Base-by-base conservation (phyloP, 2,797 vertebrate genomes). In the Enteromius anoplus region DNA sequence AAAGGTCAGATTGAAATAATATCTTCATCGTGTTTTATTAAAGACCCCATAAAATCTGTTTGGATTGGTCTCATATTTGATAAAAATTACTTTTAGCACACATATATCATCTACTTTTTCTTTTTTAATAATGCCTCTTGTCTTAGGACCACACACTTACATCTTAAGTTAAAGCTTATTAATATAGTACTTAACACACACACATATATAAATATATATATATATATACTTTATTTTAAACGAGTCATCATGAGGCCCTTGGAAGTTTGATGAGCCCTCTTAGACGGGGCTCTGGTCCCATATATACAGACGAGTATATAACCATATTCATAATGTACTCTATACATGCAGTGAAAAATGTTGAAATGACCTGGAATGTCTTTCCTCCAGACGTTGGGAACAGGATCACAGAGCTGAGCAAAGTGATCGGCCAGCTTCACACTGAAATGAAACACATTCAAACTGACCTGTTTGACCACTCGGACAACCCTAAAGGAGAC, bases 391-490 rank as follows among this genome's bases (percentile, higher is more conserved):
- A 96, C 85, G 90, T 97, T 17, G 97, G 97, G 0, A 97, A 97
- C 90, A 94, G 96, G 47, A 94, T 97, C 91, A 97, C 96, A 1
- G 95, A 96, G 89, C 91, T 98, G 80, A 96, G 90, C 89, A 97
- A 97, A 92, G 93, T 93, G 0, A 89, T 97, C n/a, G 26, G 82
- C 76, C 93, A 93, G 75, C 93, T 97, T 34, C 95, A 97, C 86
- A 77, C 40, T 0, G 95, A 98, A 21, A 93, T 97, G 82, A 96
- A 96, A 58, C 68, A 88, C 9, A 55, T 96, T 64, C 92, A 92
- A 23, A 90, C 91, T 40, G 89, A 89, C 2, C 51, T 95, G 88
- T 26, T 66, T 0, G 85, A 91, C 0, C 5, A 45, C 66, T 90
- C 90, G 0, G 87, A 90, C 73, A 80, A 84, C 14, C 0, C 11